Evolutionary conservation across 2,113 vertebrate species (phyloP).

Genomic region (Ariopsis seemanni): DNA sequence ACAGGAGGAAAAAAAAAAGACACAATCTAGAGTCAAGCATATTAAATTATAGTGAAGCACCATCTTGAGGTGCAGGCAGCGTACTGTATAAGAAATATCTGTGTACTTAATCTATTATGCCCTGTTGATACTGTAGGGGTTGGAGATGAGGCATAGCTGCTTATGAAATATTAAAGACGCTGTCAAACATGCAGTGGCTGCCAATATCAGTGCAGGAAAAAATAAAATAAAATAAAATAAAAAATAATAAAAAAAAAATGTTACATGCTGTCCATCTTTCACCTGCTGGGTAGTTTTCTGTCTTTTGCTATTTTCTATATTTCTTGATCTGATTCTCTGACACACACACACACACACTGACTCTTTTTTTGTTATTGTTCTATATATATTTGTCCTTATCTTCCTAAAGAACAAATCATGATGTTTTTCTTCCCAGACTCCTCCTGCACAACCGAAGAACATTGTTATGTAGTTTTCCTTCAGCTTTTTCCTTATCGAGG

Average conservation of each 20-base stretch:
- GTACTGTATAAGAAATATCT: background rate
- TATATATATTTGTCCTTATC: background rate
- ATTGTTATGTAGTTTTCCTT: background rate
- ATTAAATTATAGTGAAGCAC: background rate
- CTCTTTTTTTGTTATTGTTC: too few species aligned
- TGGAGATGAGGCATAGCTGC: conserved; percentile 14
- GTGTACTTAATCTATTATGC: conserved; percentile 40
- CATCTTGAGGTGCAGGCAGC: conserved; percentile 14
- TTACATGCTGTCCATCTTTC: background rate
- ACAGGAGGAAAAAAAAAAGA: background rate
- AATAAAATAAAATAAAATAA: background rate
- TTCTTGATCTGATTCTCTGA: background rate
- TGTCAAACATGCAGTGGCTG: conserved; percentile 32
- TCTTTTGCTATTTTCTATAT: conserved; percentile 7
- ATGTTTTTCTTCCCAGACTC: background rate
- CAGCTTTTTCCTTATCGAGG: background rate
- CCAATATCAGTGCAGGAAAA: conserved; percentile 1
- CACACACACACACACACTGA: background rate
- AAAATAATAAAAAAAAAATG: too few species aligned
- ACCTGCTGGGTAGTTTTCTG: conserved; percentile 18
- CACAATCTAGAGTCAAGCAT: background rate
- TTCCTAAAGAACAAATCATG: background rate
- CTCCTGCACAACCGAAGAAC: background rate
- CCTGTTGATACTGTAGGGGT: conserved; percentile 18
- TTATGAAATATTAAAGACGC: conserved; percentile 54